Evolutionary conservation across 2,113 vertebrate genomes (phyloP).

Genomic region (Geococcyx californianus): DNA sequence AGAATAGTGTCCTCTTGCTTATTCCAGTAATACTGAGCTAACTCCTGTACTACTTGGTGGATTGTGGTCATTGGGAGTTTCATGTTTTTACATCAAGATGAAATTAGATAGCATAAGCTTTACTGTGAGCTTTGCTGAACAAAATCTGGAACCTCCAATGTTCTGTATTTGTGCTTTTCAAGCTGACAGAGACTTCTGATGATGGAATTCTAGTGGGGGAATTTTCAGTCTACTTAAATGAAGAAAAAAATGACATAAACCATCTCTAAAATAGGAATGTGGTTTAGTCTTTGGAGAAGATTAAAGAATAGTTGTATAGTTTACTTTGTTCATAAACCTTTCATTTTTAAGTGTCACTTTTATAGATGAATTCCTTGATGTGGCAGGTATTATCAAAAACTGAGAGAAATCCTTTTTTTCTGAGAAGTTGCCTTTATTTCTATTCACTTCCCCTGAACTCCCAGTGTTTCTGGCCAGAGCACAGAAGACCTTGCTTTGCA

Average conservation of each 20-base stretch:
- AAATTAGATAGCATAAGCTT: neutral
- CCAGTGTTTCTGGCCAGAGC: neutral
- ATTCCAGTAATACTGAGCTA: neutral
- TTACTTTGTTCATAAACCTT: neutral
- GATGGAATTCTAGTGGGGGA: neutral
- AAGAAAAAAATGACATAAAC: neutral
- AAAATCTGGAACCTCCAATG: neutral
- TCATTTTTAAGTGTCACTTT: neutral
- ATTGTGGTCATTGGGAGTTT: neutral
- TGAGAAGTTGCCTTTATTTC: neutral
- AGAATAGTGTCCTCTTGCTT: neutral
- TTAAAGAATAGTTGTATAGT: neutral
- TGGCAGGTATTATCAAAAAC: neutral
- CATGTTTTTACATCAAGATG: neutral
- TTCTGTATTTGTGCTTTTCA: neutral
- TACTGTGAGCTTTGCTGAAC: neutral
- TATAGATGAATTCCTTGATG: neutral
- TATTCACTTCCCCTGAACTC: neutral
- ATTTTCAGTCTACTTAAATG: neutral
- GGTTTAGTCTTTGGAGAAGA: neutral
- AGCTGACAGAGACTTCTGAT: neutral
- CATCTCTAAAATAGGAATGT: neutral
- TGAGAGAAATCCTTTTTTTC: neutral
- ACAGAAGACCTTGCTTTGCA: neutral
- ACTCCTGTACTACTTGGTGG: neutral